phyloP scores from a whole-genome alignment of 2,113 vertebrate genomes.

The Spheniscus mendiculus region DNA sequence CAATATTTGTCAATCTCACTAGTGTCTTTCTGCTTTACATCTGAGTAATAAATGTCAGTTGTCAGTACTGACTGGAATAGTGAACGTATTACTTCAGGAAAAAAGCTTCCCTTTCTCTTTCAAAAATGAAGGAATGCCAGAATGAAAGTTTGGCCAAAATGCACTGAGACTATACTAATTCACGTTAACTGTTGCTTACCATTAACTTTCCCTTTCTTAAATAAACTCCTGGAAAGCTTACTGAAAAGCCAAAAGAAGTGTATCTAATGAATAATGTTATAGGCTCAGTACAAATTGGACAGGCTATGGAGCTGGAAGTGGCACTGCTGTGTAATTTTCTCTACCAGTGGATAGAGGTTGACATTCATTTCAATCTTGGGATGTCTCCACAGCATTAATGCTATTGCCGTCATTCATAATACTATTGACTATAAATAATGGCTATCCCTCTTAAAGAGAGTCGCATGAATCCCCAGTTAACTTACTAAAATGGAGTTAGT shows the following conservation, averaged over 20 bases:
- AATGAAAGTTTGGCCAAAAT: background rate
- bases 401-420: background rate
- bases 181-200: background rate
- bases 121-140: background rate
- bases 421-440: background rate
- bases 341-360: background rate
- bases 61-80: background rate
- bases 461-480: background rate
- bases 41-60: background rate
- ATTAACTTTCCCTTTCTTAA: background rate
- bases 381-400: background rate
- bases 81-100: background rate
- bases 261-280: background rate
- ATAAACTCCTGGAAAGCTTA: background rate
- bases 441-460: background rate
- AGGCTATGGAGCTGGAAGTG: background rate
- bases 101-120: background rate
- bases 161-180: background rate
- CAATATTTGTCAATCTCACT: background rate
- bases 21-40: background rate
- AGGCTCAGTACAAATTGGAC: background rate
- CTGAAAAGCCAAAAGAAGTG: background rate
- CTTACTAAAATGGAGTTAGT: background rate
- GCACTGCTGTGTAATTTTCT: background rate
- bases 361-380: background rate